Evolutionary conservation across 2,113 vertebrate genomes (phyloP).

Genomic region (Passer domesticus): DNA sequence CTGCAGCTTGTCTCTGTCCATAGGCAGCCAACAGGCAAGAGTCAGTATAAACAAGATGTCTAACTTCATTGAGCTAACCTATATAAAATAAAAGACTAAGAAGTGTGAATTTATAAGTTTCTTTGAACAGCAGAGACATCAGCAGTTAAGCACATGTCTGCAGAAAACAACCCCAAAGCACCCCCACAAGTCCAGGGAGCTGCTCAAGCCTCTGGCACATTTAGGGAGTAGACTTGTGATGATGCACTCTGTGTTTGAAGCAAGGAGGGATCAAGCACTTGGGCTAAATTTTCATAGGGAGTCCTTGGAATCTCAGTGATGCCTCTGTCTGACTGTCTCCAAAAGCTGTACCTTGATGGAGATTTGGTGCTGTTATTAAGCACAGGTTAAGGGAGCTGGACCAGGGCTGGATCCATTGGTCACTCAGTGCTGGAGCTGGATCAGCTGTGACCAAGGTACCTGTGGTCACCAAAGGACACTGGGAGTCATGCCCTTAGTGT

Average conservation of each 20-base stretch:
- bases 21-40: not conserved
- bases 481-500: not conserved
- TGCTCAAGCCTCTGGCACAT: not conserved
- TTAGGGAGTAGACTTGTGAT: not conserved
- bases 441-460: accelerated
- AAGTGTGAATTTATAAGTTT: not conserved
- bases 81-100: not conserved
- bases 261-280: not conserved
- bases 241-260: not conserved
- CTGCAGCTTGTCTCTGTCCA: not conserved
- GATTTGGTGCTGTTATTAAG: not conserved
- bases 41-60: not conserved
- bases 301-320: not conserved
- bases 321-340: not conserved
- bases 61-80: not conserved
- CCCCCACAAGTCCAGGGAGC: not conserved
- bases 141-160: not conserved
- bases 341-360: not conserved
- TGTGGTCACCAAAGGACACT: not conserved
- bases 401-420: not conserved
- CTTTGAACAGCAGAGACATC: not conserved
- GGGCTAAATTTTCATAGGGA: not conserved
- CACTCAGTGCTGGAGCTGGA: not conserved
- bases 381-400: not conserved
- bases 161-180: not conserved